A percentile compares a stretch with the other conserved stretches of the same genome.
Evolutionary conservation across 2,797 vertebrate genomes (phyloP).

Genomic region (Picus viridis): DNA sequence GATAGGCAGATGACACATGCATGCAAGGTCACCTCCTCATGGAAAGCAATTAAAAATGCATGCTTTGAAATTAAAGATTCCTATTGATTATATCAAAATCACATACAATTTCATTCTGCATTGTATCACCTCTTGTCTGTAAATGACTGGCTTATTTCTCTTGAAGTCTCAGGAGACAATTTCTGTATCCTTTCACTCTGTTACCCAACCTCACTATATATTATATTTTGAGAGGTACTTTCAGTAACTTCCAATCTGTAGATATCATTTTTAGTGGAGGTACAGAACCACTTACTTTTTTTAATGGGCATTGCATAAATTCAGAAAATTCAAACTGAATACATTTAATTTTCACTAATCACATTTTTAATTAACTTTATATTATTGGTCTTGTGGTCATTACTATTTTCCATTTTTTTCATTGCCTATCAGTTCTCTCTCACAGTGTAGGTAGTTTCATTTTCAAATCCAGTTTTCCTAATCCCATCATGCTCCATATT

Average conservation of each 20-base stretch:
- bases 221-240: background rate
- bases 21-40: background rate
- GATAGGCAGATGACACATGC: too few relatives aligned
- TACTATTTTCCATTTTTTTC: background rate
- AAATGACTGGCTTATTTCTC: background rate
- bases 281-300: background rate
- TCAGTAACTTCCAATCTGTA: background rate
- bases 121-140: background rate
- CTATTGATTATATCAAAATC: background rate
- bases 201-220: background rate
- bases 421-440: background rate
- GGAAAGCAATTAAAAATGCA: background rate
- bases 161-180: background rate
- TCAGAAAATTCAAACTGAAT: background rate
- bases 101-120: background rate
- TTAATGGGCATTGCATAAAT: background rate
- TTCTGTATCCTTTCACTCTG: background rate
- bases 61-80: background rate
- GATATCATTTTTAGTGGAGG: background rate
- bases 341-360: background rate
- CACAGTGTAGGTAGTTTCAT: background rate
- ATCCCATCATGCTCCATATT: background rate
- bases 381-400: background rate
- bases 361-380: background rate
- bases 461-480: slow-evolving; percentile 29